Percentiles rank a stretch among this genome's conserved stretches.
phyloP scores from a whole-genome alignment of 2,888 invertebrate genomes.

The Agrochola circellaris region DNA sequence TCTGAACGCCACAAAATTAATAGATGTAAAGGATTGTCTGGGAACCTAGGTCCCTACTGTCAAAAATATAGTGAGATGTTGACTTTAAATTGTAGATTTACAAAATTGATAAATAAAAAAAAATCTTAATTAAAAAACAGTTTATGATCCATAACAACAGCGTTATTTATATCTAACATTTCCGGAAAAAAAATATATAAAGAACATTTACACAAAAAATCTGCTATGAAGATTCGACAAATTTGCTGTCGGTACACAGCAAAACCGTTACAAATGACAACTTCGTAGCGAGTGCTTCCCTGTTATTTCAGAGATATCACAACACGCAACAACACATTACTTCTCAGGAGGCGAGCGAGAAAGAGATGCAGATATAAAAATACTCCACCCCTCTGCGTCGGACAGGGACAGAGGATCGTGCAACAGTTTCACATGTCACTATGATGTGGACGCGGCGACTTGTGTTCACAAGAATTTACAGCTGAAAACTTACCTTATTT shows the following conservation, averaged over 20 bases:
- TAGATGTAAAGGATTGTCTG: not conserved
- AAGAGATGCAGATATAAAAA: constrained; percentile 84
- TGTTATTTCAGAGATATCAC: constrained; percentile 91
- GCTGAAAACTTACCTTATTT: constrained; percentile 65
- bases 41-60: too few relatives aligned
- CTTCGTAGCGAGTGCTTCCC: constrained; percentile 90
- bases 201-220: not conserved
- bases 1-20: not conserved
- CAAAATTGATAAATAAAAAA: not conserved
- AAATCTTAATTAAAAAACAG: not conserved
- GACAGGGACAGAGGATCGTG: constrained; percentile 82
- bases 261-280: constrained; percentile 91
- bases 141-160: not conserved
- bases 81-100: not conserved
- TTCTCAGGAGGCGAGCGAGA: constrained; percentile 86
- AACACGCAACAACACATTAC: constrained; percentile 91
- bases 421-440: constrained; percentile 86
- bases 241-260: constrained; percentile 79
- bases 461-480: constrained; percentile 52
- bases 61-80: too few relatives aligned
- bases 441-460: constrained; percentile 70
- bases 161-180: not conserved
- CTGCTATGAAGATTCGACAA: constrained; percentile 28
- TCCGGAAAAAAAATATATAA: not conserved
- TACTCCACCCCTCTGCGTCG: constrained; percentile 73